These are phyloP conservation scores for Hypotaenidia philippensis DNA, from an alignment of 2,797 vertebrate species.

Conservation along the genomic window DNA sequence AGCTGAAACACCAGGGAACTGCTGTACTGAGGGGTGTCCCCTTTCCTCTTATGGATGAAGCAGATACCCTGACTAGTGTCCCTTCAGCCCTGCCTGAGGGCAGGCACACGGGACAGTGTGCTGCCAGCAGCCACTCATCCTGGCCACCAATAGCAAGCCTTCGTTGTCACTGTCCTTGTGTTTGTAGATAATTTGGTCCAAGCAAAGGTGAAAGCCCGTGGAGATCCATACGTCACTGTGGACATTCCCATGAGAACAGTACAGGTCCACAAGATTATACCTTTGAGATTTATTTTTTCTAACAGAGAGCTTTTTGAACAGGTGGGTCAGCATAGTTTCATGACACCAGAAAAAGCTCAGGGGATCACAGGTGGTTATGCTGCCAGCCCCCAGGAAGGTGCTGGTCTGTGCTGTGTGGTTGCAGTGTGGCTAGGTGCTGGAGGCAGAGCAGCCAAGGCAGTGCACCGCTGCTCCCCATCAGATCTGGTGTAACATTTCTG, in stretches of 20 bases:
- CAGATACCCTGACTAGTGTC: background rate
- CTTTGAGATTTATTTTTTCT: background rate
- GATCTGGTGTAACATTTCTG: background rate
- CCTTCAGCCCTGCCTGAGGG: background rate
- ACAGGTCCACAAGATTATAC: background rate
- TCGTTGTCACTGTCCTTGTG: background rate
- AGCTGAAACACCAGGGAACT: background rate
- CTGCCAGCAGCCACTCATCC: background rate
- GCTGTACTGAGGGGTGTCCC: background rate
- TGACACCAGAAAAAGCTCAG: background rate
- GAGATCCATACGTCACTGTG: background rate
- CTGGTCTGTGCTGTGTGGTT: background rate
- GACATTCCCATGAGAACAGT: background rate
- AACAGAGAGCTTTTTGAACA: background rate
- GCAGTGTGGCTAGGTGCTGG: background rate
- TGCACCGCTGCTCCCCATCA: background rate
- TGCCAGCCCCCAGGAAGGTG: background rate
- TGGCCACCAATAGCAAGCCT: background rate
- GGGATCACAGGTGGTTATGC: background rate
- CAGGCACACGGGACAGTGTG: background rate
- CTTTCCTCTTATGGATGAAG: background rate
- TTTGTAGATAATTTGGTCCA: background rate
- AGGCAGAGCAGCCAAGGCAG: background rate
- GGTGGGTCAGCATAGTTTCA: background rate
- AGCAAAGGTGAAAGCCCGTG: background rate